Conservation (phyloP, 2,888 invertebrate species). For the Caenorhabditis zanzibari region DNA sequence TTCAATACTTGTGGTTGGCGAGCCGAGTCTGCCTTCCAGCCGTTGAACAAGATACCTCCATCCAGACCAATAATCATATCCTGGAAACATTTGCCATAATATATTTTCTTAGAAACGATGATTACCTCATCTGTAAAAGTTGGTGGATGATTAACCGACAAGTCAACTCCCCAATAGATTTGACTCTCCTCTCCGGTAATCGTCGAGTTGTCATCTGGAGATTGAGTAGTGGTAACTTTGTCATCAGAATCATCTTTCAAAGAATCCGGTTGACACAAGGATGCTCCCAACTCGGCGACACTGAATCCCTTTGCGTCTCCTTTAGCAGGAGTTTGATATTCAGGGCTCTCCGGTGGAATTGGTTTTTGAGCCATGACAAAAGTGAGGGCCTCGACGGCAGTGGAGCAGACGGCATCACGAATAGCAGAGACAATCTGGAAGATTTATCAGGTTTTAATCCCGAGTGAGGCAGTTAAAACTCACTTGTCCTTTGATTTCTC, state of each 20-base stretch:
- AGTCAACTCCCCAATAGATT: slow-evolving; percentile 77
- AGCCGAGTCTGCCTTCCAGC: slow-evolving; percentile 70
- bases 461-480: not conserved
- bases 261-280: slow-evolving; percentile 62
- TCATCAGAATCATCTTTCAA: slow-evolving; percentile 34
- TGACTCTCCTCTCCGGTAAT: slow-evolving; percentile 11
- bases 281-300: slow-evolving; percentile 68
- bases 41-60: slow-evolving; percentile 80
- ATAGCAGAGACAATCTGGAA: slow-evolving; percentile 61
- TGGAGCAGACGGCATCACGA: slow-evolving; percentile 68
- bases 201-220: slow-evolving; percentile 16
- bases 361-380: slow-evolving; percentile 66
- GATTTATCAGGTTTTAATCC: too few relatives aligned
- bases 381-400: slow-evolving; percentile 70
- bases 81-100: slow-evolving; percentile 58
- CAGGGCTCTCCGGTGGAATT: slow-evolving; percentile 46
- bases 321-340: slow-evolving; percentile 35
- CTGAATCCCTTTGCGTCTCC: slow-evolving; percentile 62
- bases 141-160: slow-evolving; percentile 80
- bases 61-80: slow-evolving; percentile 82
- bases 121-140: slow-evolving; percentile 76
- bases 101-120: too few relatives aligned
- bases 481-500: slow-evolving; percentile 59
- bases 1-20: slow-evolving; percentile 61
- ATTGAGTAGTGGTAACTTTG: not conserved